Conservation (phyloP, 1,140 invertebrate genomes). For the Aethina tumida region DNA sequence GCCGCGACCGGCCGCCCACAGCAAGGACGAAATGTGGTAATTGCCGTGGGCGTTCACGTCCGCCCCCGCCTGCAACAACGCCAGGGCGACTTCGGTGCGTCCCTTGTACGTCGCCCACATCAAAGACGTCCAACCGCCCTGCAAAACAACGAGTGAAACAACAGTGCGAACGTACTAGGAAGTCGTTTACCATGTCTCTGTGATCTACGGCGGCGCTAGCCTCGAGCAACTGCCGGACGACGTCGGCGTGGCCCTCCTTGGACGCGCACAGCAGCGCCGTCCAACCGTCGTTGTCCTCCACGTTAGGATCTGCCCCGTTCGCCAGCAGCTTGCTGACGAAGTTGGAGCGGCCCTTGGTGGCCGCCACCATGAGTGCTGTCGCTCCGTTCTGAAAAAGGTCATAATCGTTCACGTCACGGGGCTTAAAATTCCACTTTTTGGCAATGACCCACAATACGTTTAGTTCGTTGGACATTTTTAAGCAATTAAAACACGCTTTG, state of each 20-base stretch:
- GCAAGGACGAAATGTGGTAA: constrained; percentile 86
- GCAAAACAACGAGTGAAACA: constrained; percentile 16
- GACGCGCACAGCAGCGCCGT: constrained; percentile 81
- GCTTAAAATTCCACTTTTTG: too few species aligned
- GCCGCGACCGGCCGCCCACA: constrained; percentile 90
- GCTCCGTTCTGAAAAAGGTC: constrained; percentile 72
- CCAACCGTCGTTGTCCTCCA: constrained; percentile 92
- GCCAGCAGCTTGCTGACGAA: constrained; percentile 76
- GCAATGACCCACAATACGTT: too few species aligned
- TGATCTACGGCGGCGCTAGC: constrained; percentile 82
- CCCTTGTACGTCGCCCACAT: constrained; percentile 98
- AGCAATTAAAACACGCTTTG: too few species aligned
- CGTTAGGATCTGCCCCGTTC: constrained; percentile 80
- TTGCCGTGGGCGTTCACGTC: constrained; percentile 94
- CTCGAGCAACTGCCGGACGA: constrained; percentile 76
- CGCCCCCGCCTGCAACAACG: constrained; percentile 80
- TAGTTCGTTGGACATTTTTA: too few species aligned
- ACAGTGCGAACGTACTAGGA: not conserved
- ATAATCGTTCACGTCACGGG: too few species aligned
- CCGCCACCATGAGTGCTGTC: constrained; percentile 83
- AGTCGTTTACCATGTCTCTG: constrained; percentile 70
- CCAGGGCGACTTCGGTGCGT: constrained; percentile 61
- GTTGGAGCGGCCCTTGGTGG: constrained; percentile 64
- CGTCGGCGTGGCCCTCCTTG: constrained; percentile 77
- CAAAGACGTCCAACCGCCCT: constrained; percentile 93